Base-by-base conservation (phyloP, 2,888 invertebrate species). In the Horisme vitalbata region DNA sequence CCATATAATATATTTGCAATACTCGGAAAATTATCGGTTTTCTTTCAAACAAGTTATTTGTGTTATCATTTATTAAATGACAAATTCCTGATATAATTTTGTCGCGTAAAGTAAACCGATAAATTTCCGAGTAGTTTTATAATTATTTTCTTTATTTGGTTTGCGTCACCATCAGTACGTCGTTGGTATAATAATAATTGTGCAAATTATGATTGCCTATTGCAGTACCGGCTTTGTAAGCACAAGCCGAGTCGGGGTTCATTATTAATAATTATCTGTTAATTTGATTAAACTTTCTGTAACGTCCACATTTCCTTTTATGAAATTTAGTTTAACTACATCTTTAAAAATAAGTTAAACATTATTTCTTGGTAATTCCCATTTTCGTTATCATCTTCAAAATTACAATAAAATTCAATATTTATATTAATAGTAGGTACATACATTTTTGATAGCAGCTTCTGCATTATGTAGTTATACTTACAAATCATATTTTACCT, bases 61-160 rank as follows among this genome's bases (percentile, higher is more conserved):
- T n/a, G n/a, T n/a, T 12, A 20, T 36, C 37, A 13, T 32, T 37
- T 15, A 18, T 26, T 28, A 28, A 30, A 41, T 15, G 8, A 14
- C 14, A 20, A 35, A 18, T 30, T 4, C 12, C 13, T 13, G 6
- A 2, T n/a, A 23, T 12, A 3, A 11, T 14, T 36, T 20, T 26
- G 44, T 32, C 33, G 9, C n/a, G 11, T 12, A 10, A 47, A 41
- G 41, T 27, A 21, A 33, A n/a, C 47, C 47, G 47, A 33, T 37
- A 41, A 4, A 1, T 28, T 41, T 47, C 41, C 28, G 3, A 21
- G 36, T 37, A 33, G 1, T 14, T n/a, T n/a, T n/a, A n/a, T 36
- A 13, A 45, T 38, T 43, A 36, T 37, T 27, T 23, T 43, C 48
- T 43, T 6, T 43, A 43, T 44, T 48, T 44, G 48, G 48, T 44